phyloP scores from a whole-genome alignment of 1,140 invertebrate species.

The Samia ricini region DNA sequence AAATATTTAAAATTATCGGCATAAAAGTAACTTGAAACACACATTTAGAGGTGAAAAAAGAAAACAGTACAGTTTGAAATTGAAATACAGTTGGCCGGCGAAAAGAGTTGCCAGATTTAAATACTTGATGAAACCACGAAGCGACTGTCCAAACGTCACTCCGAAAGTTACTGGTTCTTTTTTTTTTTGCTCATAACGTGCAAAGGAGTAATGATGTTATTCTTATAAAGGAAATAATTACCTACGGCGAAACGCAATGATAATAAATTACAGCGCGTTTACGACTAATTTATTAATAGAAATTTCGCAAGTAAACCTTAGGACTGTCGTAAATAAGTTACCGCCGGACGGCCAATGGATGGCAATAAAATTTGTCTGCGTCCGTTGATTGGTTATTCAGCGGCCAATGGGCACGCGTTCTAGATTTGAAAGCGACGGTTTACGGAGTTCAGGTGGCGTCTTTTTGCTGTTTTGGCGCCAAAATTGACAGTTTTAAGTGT shows the following conservation, averaged over 20 bases:
- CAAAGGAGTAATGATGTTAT: constrained; percentile 50
- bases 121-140: not conserved
- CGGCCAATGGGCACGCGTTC: constrained; percentile 55
- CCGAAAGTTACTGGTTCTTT: constrained; percentile 1
- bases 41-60: not conserved
- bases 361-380: constrained; percentile 61
- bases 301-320: constrained; percentile 71
- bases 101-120: not conserved
- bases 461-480: constrained; percentile 70
- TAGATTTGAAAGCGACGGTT: constrained; percentile 72
- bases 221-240: constrained; percentile 73
- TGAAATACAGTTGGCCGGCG: not conserved
- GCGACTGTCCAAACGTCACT: not conserved
- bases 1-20: too few species aligned
- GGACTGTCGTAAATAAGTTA: constrained; percentile 67
- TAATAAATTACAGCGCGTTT: constrained; percentile 66
- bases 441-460: constrained; percentile 62
- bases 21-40: too few species aligned
- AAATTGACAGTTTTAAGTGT: constrained; percentile 46
- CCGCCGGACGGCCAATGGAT: constrained; percentile 53
- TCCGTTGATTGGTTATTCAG: constrained; percentile 51
- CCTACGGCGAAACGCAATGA: constrained; percentile 50
- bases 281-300: constrained; percentile 76
- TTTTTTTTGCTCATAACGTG: constrained; percentile 3
- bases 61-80: not conserved